Evolutionary conservation across 2,113 vertebrate species (phyloP).

Genomic region (Eulemur macaco): DNA sequence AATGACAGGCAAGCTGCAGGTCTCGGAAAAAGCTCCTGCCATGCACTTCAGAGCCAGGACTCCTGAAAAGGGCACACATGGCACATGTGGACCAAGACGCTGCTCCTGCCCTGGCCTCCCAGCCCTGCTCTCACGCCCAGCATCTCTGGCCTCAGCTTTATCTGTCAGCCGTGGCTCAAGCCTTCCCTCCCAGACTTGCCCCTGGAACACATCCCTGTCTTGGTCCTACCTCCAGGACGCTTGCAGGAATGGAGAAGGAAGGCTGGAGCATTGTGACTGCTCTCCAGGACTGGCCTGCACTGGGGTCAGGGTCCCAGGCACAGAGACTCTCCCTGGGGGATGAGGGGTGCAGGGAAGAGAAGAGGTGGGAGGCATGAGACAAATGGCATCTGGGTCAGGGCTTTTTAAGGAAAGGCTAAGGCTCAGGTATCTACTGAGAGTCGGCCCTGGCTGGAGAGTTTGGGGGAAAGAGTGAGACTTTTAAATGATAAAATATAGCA

Average conservation of each 20-base stretch:
- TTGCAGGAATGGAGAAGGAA: background rate
- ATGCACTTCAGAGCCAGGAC: background rate
- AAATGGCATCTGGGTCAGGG: background rate
- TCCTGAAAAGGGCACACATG: rapidly evolving
- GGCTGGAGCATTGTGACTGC: background rate
- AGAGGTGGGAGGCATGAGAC: background rate
- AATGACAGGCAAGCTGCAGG: background rate
- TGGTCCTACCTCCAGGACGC: background rate
- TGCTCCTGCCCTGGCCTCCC: background rate
- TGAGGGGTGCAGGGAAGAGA: too few relatives aligned
- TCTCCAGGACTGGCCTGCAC: background rate
- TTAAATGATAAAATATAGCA: background rate
- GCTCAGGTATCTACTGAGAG: background rate
- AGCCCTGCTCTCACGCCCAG: background rate
- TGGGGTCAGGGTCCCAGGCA: background rate
- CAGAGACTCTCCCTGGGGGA: background rate
- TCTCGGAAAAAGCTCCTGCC: background rate
- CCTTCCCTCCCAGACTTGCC: background rate
- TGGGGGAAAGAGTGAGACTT: background rate
- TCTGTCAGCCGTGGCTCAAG: background rate
- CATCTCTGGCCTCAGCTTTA: background rate
- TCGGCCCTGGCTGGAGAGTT: background rate
- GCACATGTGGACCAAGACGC: background rate
- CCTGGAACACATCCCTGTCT: background rate
- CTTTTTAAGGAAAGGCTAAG: background rate